Percentiles rank a stretch among this genome's conserved stretches.
phyloP scores from a whole-genome alignment of 2,797 vertebrate genomes.

The Mus caroli region DNA sequence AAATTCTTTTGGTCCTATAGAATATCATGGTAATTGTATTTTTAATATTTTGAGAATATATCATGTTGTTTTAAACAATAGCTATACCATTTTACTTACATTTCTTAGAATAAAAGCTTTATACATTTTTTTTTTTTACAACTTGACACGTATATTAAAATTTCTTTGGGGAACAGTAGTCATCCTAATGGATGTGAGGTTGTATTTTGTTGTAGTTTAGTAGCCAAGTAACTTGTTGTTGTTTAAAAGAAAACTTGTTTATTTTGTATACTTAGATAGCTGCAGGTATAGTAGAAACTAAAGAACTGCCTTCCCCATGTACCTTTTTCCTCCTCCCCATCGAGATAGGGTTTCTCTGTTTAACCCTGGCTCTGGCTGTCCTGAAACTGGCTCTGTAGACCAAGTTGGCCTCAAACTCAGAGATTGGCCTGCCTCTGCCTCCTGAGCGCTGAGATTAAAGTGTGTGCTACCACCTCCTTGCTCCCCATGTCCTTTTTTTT shows the following conservation, averaged over 20 bases:
- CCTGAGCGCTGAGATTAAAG: neutral
- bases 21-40: neutral
- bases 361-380: neutral
- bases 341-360: neutral
- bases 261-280: neutral
- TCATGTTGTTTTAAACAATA: neutral
- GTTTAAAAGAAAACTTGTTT: neutral
- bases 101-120: neutral
- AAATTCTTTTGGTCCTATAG: neutral
- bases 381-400: neutral
- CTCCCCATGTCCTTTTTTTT: neutral
- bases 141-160: neutral
- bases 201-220: neutral
- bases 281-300: neutral
- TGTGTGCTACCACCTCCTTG: neutral
- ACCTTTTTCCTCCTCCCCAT: neutral
- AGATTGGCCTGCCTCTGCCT: neutral
- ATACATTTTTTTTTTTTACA: constrained; percentile 39
- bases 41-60: constrained; percentile 29
- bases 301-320: neutral
- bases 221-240: neutral
- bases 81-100: neutral
- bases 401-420: neutral
- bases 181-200: neutral
- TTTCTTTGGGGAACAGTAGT: constrained; percentile 3